phyloP scores from a whole-genome alignment of 2,888 invertebrate genomes.

The Poecilus cupreus region DNA sequence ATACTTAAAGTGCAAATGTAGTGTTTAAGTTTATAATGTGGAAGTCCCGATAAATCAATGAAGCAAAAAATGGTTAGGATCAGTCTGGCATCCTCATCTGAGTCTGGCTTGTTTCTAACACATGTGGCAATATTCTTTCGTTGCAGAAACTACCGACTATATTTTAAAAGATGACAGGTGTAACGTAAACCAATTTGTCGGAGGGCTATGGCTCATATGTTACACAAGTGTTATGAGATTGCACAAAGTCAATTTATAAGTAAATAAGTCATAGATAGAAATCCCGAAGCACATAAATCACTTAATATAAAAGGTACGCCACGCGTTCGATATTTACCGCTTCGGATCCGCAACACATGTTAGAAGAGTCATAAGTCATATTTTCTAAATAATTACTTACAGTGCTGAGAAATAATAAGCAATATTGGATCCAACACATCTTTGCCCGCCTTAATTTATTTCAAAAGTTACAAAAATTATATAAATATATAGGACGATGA shows the following conservation, averaged over 20 bases:
- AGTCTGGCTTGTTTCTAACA: background rate
- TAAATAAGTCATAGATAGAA: conserved; percentile 61
- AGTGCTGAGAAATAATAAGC: background rate
- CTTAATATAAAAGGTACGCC: conserved; percentile 11
- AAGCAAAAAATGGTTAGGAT: background rate
- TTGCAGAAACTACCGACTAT: conserved; percentile 53
- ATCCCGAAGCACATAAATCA: conserved; percentile 24
- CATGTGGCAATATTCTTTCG: conserved; percentile 7
- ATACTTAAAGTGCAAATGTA: background rate
- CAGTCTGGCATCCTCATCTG: background rate
- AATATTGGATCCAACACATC: no score
- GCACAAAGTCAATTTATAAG: conserved; percentile 62
- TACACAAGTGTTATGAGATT: conserved; percentile 60
- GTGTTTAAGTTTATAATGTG: background rate
- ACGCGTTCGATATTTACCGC: background rate
- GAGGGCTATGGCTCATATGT: conserved; percentile 60
- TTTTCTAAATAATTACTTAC: background rate
- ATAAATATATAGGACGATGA: no score
- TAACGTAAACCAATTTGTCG: conserved; percentile 62
- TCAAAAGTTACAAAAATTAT: no score
- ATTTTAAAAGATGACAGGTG: conserved; percentile 62
- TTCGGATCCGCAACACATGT: conserved; percentile 1
- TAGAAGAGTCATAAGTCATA: background rate
- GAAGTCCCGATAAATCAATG: background rate
- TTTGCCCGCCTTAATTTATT: no score